A percentile compares a stretch with the other conserved stretches of the same genome.
Evolutionary conservation across 2,113 vertebrate species (phyloP).

Genomic region (Odontophorus gujanensis): DNA sequence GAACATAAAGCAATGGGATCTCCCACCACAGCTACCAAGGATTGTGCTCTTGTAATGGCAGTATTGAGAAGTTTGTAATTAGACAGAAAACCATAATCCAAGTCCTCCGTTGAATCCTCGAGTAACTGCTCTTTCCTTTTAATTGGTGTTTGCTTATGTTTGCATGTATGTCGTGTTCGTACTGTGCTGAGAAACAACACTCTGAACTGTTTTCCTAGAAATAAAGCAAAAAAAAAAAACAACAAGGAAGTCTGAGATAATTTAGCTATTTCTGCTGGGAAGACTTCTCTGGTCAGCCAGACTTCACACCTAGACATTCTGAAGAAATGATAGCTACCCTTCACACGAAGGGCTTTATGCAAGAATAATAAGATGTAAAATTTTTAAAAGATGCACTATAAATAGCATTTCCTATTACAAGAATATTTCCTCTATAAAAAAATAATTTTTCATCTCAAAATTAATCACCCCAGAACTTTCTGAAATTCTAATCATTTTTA

Average conservation of each 20-base stretch:
- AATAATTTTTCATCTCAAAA: neutral
- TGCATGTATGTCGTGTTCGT: constrained; percentile 96
- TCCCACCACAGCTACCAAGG: constrained; percentile 96
- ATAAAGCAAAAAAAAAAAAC: neutral
- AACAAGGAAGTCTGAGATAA: constrained; percentile 9
- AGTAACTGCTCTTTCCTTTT: constrained; percentile 97
- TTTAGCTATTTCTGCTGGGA: constrained; percentile 17
- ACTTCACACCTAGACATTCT: constrained; percentile 9
- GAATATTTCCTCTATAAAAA: constrained; percentile 39
- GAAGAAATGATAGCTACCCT: neutral
- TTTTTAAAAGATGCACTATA: constrained; percentile 53
- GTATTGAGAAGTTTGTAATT: constrained; percentile 99
- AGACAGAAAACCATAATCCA: constrained; percentile 98
- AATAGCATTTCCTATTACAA: constrained; percentile 43
- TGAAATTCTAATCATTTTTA: neutral
- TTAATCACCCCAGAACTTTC: constrained; percentile 14
- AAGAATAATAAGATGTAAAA: constrained; percentile 58
- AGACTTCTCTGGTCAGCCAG: neutral
- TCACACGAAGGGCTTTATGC: constrained; percentile 44
- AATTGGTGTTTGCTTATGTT: constrained; percentile 98
- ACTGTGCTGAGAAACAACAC: constrained; percentile 99
- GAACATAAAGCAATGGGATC: constrained; percentile 98
- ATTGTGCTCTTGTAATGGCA: constrained; percentile 97
- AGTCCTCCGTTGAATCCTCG: constrained; percentile 97
- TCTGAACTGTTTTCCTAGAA: constrained; percentile 94